These are phyloP conservation scores for Cryptocephalus primarius DNA, from an alignment of 2,888 invertebrate genomes.

Conservation along the genomic window DNA sequence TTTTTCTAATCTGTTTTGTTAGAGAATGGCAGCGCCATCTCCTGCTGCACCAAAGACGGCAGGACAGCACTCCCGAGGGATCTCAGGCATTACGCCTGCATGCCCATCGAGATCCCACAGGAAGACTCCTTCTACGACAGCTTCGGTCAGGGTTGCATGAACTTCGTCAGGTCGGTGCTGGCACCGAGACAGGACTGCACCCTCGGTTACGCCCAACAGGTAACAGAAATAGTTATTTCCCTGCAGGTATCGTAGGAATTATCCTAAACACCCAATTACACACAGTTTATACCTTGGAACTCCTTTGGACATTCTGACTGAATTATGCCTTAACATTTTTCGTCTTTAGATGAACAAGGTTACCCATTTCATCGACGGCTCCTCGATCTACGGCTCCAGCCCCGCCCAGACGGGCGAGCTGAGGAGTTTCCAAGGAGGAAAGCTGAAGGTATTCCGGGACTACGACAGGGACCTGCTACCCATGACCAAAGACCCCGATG, in stretches of 20 bases:
- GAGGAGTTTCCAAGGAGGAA: conserved; percentile 49
- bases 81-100: conserved; percentile 54
- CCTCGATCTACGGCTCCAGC: conserved; percentile 63
- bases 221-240: conserved; percentile 21
- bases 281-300: too few relatives aligned
- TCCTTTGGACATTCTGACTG: too few relatives aligned
- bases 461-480: conserved; percentile 58
- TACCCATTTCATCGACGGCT: conserved; percentile 62
- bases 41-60: conserved; percentile 60
- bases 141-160: conserved; percentile 54
- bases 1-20: conserved; percentile 7
- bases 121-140: conserved; percentile 48
- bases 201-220: conserved; percentile 60
- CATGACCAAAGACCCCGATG: conserved; percentile 46
- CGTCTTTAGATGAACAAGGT: conserved; percentile 57
- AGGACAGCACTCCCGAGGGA: conserved; percentile 39
- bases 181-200: conserved; percentile 57
- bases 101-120: conserved; percentile 49
- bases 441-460: conserved; percentile 52
- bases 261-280: too few relatives aligned
- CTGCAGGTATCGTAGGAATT: too few relatives aligned
- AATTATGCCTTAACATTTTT: not conserved
- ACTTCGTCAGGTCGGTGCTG: conserved; percentile 59
- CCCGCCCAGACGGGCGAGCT: conserved; percentile 45
- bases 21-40: conserved; percentile 60